A percentile compares a stretch with the other conserved stretches of the same genome.
Conservation (phyloP, 2,797 vertebrate genomes). For the Macroramphosus scolopax region DNA sequence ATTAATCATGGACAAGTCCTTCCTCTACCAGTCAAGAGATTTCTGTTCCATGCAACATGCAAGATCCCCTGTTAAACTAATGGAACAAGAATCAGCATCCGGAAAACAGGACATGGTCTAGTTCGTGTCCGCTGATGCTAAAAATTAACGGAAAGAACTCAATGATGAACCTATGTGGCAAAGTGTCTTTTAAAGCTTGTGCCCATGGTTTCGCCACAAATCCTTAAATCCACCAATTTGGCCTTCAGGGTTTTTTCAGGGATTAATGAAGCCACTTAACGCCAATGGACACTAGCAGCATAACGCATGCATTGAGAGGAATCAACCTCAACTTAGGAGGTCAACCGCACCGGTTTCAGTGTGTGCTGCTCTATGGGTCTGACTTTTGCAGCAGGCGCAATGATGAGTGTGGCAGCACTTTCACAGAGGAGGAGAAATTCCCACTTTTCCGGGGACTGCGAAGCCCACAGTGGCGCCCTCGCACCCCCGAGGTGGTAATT, state of each 20-base stretch:
- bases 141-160: conserved; percentile 55
- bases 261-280: conserved; percentile 40
- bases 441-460: conserved; percentile 55
- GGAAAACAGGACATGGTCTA: conserved; percentile 61
- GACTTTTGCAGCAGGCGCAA: conserved; percentile 68
- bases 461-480: conserved; percentile 49
- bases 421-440: conserved; percentile 67
- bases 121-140: conserved; percentile 53
- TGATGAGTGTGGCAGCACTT: conserved; percentile 69
- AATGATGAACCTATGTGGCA: conserved; percentile 59
- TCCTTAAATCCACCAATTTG: conserved; percentile 53
- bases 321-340: conserved; percentile 31
- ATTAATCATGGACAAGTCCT: conserved; percentile 68
- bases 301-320: conserved; percentile 40
- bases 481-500: conserved; percentile 67
- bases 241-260: conserved; percentile 35
- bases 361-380: conserved; percentile 69
- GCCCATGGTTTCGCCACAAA: conserved; percentile 68
- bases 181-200: conserved; percentile 56
- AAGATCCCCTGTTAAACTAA: conserved; percentile 44
- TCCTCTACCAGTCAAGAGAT: no score
- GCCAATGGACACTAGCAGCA: conserved; percentile 45
- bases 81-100: conserved; percentile 52
- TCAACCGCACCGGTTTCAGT: conserved; percentile 38
- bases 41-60: no score